Evolutionary conservation across 2,888 invertebrate species (phyloP).

Genomic region (Lutraria lutraria): DNA sequence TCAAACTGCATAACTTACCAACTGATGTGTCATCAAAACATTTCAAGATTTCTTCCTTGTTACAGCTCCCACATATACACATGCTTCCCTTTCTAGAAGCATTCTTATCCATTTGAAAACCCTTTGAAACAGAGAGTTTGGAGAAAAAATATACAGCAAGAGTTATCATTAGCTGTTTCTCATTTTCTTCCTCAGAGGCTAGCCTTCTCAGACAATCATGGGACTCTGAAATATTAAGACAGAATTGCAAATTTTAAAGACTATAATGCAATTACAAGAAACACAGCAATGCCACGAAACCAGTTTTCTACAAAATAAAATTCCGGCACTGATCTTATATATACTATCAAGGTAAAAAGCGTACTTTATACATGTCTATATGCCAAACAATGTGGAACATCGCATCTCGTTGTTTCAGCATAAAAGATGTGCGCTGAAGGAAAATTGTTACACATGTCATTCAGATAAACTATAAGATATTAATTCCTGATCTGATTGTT

Average conservation of each 20-base stretch:
- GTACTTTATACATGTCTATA: too few relatives aligned
- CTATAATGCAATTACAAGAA: too few relatives aligned
- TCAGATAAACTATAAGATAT: too few relatives aligned
- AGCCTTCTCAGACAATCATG: conserved; percentile 11
- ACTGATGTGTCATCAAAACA: conserved; percentile 22
- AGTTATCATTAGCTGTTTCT: conserved; percentile 18
- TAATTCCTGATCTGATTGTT: too few relatives aligned
- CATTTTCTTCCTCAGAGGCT: not conserved
- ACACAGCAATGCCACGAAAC: too few relatives aligned
- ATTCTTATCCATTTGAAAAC: conserved; percentile 21
- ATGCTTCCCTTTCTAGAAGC: not conserved
- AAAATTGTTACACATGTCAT: too few relatives aligned
- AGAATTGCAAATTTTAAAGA: conserved; percentile 6
- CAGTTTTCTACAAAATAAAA: too few relatives aligned
- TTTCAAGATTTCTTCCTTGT: not conserved
- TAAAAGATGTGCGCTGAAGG: too few relatives aligned
- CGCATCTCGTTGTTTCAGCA: too few relatives aligned
- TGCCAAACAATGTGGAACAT: too few relatives aligned
- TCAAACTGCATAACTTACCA: conserved; percentile 8
- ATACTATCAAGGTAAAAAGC: too few relatives aligned
- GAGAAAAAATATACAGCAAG: not conserved
- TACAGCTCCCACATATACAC: not conserved
- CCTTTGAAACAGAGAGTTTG: conserved; percentile 19
- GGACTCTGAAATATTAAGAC: conserved; percentile 23
- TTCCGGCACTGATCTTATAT: too few relatives aligned